Evolutionary conservation across 2,797 vertebrate species (phyloP).

Genomic region (Trachurus trachurus): DNA sequence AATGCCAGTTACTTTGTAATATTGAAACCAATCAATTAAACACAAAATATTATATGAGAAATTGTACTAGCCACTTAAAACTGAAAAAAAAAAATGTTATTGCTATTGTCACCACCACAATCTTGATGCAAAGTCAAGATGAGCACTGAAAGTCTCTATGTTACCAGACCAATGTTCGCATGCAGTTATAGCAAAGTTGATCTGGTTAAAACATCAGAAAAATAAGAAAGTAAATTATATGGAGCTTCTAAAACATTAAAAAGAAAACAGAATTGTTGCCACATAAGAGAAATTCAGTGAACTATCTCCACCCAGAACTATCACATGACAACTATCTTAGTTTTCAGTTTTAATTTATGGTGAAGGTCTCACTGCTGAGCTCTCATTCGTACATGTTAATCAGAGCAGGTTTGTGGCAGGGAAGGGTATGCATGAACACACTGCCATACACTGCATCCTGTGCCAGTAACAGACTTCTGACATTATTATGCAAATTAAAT

Average conservation of each 20-base stretch:
- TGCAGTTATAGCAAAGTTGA: conserved; percentile 1
- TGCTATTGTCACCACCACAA: conserved; percentile 1
- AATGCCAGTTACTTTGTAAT: neutral
- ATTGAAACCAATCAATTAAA: conserved; percentile 13
- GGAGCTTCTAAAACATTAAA: neutral
- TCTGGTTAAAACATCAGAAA: conserved; percentile 7
- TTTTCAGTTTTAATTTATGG: conserved; percentile 26
- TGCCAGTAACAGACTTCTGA: conserved; percentile 80
- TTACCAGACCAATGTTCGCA: conserved; percentile 1
- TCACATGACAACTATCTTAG: conserved; percentile 11
- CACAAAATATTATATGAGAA: neutral
- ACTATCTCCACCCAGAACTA: neutral
- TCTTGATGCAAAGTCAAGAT: conserved; percentile 23
- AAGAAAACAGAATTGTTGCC: conserved; percentile 3
- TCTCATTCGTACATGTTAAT: conserved; percentile 44
- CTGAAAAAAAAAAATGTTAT: neutral
- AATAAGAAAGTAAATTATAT: neutral
- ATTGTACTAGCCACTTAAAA: neutral
- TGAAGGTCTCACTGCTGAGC: conserved; percentile 63
- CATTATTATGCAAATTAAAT: conserved; percentile 88
- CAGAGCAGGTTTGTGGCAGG: conserved; percentile 72
- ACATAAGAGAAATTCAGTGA: neutral
- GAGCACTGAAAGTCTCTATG: conserved; percentile 2
- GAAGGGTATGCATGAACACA: conserved; percentile 78
- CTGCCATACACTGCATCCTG: conserved; percentile 81